phyloP scores from a whole-genome alignment of 1,140 invertebrate species.

The Thaumatotibia leucotreta region DNA sequence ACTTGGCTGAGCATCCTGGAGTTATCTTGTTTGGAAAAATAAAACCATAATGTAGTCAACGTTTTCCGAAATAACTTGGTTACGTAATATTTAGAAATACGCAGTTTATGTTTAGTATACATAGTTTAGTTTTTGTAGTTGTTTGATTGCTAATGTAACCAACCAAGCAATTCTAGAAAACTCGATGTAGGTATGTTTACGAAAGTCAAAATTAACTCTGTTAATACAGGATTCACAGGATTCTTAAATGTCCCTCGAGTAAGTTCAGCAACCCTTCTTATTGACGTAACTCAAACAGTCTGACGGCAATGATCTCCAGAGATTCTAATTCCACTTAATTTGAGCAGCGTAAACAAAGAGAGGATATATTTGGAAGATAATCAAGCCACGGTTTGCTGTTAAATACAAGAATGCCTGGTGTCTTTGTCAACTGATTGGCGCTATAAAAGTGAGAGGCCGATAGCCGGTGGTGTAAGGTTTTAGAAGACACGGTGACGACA shows the following conservation, averaged over 20 bases:
- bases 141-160: too few relatives aligned
- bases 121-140: too few relatives aligned
- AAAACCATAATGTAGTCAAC: too few relatives aligned
- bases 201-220: neutral
- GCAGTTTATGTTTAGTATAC: too few relatives aligned
- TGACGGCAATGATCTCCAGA: slow-evolving; percentile 7
- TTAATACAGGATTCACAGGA: neutral
- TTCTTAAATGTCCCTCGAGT: slow-evolving; percentile 11
- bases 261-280: slow-evolving; percentile 12
- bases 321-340: slow-evolving; percentile 12
- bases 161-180: neutral
- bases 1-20: too few relatives aligned
- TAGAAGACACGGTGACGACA: neutral
- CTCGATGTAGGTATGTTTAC: neutral
- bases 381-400: slow-evolving; percentile 28
- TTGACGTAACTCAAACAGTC: slow-evolving; percentile 7
- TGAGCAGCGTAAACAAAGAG: slow-evolving; percentile 14
- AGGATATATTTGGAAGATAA: slow-evolving; percentile 24
- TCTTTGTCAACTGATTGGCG: slow-evolving; percentile 49
- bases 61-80: too few relatives aligned
- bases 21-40: too few relatives aligned
- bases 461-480: slow-evolving; percentile 23
- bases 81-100: too few relatives aligned
- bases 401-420: slow-evolving; percentile 18
- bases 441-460: slow-evolving; percentile 42